Evolutionary conservation across 2,797 vertebrate genomes (phyloP).

Genomic region (Arremon brunneinucha): DNA sequence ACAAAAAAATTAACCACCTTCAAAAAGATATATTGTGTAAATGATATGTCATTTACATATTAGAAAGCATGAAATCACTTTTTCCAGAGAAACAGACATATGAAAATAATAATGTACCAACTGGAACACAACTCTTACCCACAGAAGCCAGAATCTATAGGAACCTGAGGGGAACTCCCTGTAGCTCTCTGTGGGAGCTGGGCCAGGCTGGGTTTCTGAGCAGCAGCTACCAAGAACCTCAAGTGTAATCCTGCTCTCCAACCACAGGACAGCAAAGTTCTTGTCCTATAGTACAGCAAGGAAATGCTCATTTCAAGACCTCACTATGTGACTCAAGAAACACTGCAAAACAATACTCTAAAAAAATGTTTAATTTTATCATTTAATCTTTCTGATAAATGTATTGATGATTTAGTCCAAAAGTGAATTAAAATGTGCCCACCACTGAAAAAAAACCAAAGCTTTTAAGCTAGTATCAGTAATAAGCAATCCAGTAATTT

Average conservation of each 20-base stretch:
- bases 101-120: background rate
- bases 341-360: background rate
- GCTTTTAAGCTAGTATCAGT: background rate
- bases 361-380: background rate
- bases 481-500: background rate
- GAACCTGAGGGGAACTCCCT: background rate
- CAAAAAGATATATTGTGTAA: background rate
- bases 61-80: background rate
- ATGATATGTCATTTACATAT: background rate
- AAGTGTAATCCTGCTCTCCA: background rate
- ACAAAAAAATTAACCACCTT: background rate
- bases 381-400: background rate
- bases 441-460: background rate
- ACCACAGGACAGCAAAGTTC: background rate
- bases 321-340: background rate
- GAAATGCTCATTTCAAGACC: background rate
- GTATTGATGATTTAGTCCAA: background rate
- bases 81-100: background rate
- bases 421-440: background rate
- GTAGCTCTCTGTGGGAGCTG: fast-evolving
- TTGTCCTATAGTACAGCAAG: background rate
- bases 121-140: background rate
- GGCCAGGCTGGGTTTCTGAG: background rate
- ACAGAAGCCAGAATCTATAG: background rate
- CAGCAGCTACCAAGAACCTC: background rate